Evolutionary conservation across 2,888 invertebrate genomes (phyloP).

Genomic region (Cremastinae sp.): DNA sequence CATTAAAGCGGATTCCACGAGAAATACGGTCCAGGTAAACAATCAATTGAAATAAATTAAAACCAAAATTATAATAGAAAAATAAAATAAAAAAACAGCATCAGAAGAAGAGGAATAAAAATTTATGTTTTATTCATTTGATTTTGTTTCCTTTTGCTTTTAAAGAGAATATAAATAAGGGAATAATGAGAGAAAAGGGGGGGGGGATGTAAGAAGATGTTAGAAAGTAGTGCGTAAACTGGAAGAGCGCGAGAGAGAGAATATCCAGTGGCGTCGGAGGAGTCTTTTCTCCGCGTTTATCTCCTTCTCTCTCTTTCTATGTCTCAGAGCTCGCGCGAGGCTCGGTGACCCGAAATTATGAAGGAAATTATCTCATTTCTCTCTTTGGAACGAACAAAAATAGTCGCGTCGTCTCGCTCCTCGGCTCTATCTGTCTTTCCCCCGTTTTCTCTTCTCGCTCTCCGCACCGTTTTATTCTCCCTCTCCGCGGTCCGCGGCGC

Average conservation of each 20-base stretch:
- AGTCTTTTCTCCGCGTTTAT: conserved; percentile 7
- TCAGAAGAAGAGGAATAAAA: no score
- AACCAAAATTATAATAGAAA: conserved; percentile 9
- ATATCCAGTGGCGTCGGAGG: conserved; percentile 39
- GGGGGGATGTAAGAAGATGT: background rate
- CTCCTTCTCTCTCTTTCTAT: conserved; percentile 12
- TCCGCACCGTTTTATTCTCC: background rate
- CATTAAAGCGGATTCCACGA: conserved; percentile 82
- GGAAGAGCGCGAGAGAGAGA: conserved; percentile 6
- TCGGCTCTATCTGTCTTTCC: conserved; percentile 52
- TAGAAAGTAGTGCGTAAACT: conserved; percentile 11
- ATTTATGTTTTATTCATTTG: no score
- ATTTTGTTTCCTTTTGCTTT: no score
- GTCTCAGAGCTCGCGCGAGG: conserved; percentile 33
- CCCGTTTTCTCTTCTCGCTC: conserved; percentile 6
- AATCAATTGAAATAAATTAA: background rate
- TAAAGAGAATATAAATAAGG: background rate
- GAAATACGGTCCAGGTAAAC: conserved; percentile 75
- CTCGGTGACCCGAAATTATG: conserved; percentile 74
- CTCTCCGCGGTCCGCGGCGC: conserved; percentile 15
- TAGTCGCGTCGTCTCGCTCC: conserved; percentile 68
- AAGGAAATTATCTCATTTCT: conserved; percentile 74
- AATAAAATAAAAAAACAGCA: no score
- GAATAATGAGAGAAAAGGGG: background rate
- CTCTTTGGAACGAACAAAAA: conserved; percentile 74